phyloP scores from a whole-genome alignment of 2,113 vertebrate species.

The Chaetodon auriga region DNA sequence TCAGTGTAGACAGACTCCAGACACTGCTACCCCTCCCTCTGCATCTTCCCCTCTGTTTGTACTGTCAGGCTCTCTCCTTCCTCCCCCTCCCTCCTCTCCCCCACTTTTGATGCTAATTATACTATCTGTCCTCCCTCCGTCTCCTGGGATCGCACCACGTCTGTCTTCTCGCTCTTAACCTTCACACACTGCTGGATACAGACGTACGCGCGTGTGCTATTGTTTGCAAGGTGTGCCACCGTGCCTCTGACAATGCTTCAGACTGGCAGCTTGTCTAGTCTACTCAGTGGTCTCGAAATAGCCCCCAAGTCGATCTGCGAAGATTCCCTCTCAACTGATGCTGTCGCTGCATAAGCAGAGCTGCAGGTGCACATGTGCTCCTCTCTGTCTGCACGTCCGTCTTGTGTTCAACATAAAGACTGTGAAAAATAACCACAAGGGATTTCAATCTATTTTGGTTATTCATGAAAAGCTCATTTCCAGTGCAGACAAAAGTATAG shows the following conservation, averaged over 20 bases:
- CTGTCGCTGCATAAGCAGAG: conserved; percentile 27
- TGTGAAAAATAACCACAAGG: conserved; percentile 16
- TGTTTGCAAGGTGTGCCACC: conserved; percentile 62
- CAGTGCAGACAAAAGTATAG: neutral
- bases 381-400: neutral
- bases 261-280: conserved; percentile 64
- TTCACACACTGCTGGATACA: conserved; percentile 66
- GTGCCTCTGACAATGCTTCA: conserved; percentile 51
- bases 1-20: conserved; percentile 72
- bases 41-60: conserved; percentile 57
- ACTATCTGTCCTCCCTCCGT: conserved; percentile 72
- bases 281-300: conserved; percentile 46
- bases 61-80: conserved; percentile 37
- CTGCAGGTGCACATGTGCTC: conserved; percentile 32
- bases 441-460: conserved; percentile 42
- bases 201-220: conserved; percentile 21
- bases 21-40: conserved; percentile 63
- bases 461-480: neutral
- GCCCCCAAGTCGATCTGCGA: conserved; percentile 14
- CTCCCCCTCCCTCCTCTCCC: conserved; percentile 33
- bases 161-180: conserved; percentile 68
- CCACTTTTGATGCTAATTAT: conserved; percentile 78
- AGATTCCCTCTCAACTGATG: conserved; percentile 17
- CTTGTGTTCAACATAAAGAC: conserved; percentile 21
- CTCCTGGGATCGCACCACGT: conserved; percentile 65